These are phyloP conservation scores for Arctia plantaginis DNA, from an alignment of 2,888 invertebrate species.

Conservation along the genomic window DNA sequence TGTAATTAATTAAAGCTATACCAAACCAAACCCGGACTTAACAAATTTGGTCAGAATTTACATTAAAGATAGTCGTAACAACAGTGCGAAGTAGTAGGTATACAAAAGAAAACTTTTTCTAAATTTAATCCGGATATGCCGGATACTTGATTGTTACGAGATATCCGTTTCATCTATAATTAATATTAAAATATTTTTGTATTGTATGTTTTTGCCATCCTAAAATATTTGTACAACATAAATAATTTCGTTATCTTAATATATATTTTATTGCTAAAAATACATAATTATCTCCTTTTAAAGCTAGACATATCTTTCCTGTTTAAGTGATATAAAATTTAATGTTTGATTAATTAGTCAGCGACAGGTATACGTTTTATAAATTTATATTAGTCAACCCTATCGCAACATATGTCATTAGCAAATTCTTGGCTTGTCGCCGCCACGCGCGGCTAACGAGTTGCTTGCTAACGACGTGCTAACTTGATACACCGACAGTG, in stretches of 20 bases:
- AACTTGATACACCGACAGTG: slow-evolving; percentile 76
- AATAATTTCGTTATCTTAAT: not conserved
- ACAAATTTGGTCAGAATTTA: not conserved
- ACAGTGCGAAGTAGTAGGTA: not conserved
- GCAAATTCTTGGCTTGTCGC: slow-evolving; percentile 83
- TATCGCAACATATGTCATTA: slow-evolving; percentile 78
- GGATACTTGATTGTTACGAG: not conserved
- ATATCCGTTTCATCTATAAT: not conserved
- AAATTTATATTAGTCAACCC: slow-evolving; percentile 49
- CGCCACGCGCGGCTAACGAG: slow-evolving; percentile 83
- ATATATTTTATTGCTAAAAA: not conserved
- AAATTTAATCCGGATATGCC: not conserved
- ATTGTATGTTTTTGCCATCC: not conserved
- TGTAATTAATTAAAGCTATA: no score
- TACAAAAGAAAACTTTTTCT: not conserved
- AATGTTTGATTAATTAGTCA: slow-evolving; percentile 39
- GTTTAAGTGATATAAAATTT: not conserved
- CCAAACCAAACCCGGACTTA: no score
- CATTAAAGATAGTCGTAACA: not conserved
- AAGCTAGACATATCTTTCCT: not conserved
- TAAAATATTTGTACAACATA: no score
- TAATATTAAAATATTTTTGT: not conserved
- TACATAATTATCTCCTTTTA: not conserved
- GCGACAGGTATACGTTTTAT: slow-evolving; percentile 35
- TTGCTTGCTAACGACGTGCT: slow-evolving; percentile 82